Conservation (phyloP, 2,113 vertebrate species). For the Alethe castanea region DNA sequence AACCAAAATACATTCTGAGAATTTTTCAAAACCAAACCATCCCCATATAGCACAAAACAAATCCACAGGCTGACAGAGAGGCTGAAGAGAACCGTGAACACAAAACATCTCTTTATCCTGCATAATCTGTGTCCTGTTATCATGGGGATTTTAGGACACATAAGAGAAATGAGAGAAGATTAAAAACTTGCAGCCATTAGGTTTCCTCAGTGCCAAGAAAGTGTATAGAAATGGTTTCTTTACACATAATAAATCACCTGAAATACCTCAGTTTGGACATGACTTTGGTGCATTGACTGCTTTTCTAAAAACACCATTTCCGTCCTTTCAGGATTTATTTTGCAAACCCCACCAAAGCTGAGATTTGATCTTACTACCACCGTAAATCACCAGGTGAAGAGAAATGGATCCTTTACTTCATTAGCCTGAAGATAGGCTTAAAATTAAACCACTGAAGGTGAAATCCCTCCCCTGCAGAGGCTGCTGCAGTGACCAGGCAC, state of each 20-base stretch:
- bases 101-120: not conserved
- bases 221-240: not conserved
- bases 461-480: not conserved
- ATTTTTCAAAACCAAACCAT: not conserved
- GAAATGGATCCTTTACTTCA: not conserved
- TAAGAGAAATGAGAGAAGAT: not conserved
- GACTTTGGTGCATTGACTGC: not conserved
- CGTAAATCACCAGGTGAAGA: not conserved
- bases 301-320: not conserved
- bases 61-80: not conserved
- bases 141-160: not conserved
- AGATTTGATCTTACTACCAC: not conserved
- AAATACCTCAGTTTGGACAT: not conserved
- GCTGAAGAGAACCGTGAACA: not conserved
- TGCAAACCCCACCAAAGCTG: not conserved
- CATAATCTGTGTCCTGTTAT: not conserved
- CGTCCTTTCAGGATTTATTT: not conserved
- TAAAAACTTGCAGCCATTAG: not conserved
- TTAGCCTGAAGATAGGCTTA: not conserved
- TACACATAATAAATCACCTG: not conserved
- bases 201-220: not conserved
- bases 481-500: not conserved
- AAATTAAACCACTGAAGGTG: not conserved
- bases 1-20: not conserved
- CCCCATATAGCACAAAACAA: not conserved